Evolutionary conservation across 2,797 vertebrate species (phyloP).

Genomic region (Cirrhinus mrigala): DNA sequence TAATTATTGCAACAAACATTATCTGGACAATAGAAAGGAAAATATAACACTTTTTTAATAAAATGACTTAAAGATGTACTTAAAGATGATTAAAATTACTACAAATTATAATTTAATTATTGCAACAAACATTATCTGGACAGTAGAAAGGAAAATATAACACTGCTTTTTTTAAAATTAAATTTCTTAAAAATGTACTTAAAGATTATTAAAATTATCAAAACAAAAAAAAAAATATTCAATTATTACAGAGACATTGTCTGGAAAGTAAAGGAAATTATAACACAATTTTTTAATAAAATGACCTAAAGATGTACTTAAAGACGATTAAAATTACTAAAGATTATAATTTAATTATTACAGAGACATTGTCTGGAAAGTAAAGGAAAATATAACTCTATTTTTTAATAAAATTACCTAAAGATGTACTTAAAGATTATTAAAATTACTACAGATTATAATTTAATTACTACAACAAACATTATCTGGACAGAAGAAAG

Average conservation of each 20-base stretch:
- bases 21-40: too few species aligned
- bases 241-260: too few species aligned
- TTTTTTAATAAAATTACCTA: neutral
- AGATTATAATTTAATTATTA: neutral
- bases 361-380: neutral
- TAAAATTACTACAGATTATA: neutral
- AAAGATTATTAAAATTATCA: neutral
- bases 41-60: too few species aligned
- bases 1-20: too few species aligned
- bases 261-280: too few species aligned
- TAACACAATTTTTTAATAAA: too few species aligned
- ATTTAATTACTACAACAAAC: neutral
- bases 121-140: neutral
- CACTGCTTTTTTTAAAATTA: too few species aligned
- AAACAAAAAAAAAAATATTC: neutral
- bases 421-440: neutral
- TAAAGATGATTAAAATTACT: neutral
- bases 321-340: neutral
- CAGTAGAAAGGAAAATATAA: too few species aligned
- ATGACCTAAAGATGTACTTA: neutral
- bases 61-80: neutral
- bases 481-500: neutral
- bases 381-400: too few species aligned
- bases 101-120: neutral
- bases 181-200: neutral